A percentile compares a stretch with the other conserved stretches of the same genome.
Evolutionary conservation across 2,797 vertebrate species (phyloP).

Genomic region (Premnoplex brunnescens): DNA sequence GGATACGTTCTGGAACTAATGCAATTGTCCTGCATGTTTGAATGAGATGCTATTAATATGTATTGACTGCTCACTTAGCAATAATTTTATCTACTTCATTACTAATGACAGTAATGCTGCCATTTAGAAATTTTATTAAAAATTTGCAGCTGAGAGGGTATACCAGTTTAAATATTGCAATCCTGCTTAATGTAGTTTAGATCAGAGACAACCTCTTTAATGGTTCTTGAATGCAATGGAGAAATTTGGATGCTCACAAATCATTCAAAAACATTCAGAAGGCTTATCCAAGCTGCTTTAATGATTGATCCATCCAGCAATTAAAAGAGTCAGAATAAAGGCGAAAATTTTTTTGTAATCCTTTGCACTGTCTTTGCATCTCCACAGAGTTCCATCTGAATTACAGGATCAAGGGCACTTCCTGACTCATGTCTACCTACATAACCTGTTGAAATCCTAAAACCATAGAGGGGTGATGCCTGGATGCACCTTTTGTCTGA

Average conservation of each 20-base stretch:
- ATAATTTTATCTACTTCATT: conserved; percentile 53
- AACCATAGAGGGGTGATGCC: background rate
- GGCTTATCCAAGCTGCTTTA: background rate
- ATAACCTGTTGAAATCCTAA: background rate
- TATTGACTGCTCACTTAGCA: conserved; percentile 47
- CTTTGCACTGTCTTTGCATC: background rate
- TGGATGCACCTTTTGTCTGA: background rate
- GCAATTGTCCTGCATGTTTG: conserved; percentile 30
- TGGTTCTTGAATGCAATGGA: background rate
- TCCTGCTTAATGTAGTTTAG: background rate
- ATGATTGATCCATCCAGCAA: background rate
- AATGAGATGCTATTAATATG: conserved; percentile 40
- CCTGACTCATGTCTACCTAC: background rate
- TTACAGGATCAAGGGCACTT: background rate
- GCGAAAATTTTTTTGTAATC: background rate
- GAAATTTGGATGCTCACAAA: background rate
- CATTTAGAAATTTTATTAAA: conserved; percentile 33
- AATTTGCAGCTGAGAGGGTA: conserved; percentile 2
- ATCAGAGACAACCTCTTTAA: background rate
- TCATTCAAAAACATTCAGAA: background rate
- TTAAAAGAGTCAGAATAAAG: background rate
- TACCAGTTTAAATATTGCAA: background rate
- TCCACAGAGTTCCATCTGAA: background rate
- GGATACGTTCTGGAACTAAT: conserved; percentile 17
- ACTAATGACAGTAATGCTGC: background rate